phyloP scores from a whole-genome alignment of 1,140 invertebrate species.

The Brachionus angularis region DNA sequence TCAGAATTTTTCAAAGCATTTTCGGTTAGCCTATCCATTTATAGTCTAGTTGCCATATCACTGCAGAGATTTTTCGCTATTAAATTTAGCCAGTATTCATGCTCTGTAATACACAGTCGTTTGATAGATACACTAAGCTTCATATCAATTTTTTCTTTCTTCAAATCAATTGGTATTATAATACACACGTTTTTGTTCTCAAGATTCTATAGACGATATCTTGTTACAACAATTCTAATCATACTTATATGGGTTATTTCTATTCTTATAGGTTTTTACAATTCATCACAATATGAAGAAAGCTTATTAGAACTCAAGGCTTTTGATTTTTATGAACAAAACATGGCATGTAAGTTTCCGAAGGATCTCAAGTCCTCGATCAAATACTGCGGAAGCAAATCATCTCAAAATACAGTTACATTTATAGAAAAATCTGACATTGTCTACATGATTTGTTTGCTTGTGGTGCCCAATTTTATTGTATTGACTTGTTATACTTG shows the following conservation, averaged over 20 bases:
- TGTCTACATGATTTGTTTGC: slow-evolving; percentile 22
- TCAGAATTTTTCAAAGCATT: slow-evolving; percentile 41
- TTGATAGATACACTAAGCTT: slow-evolving; percentile 8
- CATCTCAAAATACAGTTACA: neutral
- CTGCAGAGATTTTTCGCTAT: slow-evolving; percentile 35
- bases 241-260: neutral
- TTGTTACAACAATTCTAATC: neutral
- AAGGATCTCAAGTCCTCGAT: neutral
- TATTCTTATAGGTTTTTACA: slow-evolving; percentile 14
- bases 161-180: slow-evolving; percentile 29
- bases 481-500: slow-evolving; percentile 12
- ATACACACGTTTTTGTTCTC: slow-evolving; percentile 13
- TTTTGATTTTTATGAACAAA: slow-evolving; percentile 15
- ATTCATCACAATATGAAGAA: slow-evolving; percentile 11
- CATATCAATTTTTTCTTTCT: slow-evolving; percentile 10
- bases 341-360: slow-evolving; percentile 30
- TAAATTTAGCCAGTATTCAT: slow-evolving; percentile 28
- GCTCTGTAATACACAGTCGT: neutral
- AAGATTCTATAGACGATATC: slow-evolving; percentile 23
- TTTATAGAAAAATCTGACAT: slow-evolving; percentile 26
- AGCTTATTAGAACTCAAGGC: neutral
- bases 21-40: slow-evolving; percentile 28
- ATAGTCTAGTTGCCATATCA: slow-evolving; percentile 36
- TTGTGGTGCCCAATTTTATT: slow-evolving; percentile 33
- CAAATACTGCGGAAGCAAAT: neutral